Conservation (phyloP, 1,140 invertebrate species). For the Phocides pigmalion region DNA sequence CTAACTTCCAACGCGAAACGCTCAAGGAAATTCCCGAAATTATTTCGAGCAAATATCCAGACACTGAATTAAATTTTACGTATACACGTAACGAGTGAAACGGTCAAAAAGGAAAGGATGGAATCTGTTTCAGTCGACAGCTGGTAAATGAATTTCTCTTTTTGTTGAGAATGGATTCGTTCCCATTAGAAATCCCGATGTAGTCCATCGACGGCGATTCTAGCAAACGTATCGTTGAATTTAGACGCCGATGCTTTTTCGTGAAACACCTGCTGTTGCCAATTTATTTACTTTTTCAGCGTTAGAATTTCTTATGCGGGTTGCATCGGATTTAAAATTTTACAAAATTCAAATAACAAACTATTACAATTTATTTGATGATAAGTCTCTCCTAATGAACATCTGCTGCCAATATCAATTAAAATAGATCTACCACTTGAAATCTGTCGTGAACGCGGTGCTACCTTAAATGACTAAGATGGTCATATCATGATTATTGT, state of each 20-base stretch:
- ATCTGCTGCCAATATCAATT: no score
- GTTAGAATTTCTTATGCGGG: background rate
- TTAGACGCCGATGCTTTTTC: constrained; percentile 12
- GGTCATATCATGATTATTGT: no score
- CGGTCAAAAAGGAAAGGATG: constrained; percentile 23
- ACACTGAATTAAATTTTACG: constrained; percentile 13
- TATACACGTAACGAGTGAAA: constrained; percentile 23
- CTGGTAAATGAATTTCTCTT: constrained; percentile 27
- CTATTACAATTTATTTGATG: no score
- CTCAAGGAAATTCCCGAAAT: background rate
- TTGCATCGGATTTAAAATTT: background rate
- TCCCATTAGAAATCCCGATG: constrained; percentile 17
- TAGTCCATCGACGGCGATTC: constrained; percentile 2
- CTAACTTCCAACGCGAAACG: background rate
- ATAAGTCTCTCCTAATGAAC: no score
- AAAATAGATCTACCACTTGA: no score
- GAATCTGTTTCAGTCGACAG: constrained; percentile 31
- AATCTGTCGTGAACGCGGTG: no score
- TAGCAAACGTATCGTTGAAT: constrained; percentile 12
- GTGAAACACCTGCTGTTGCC: background rate
- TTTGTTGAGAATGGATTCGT: constrained; percentile 29
- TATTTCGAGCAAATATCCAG: background rate
- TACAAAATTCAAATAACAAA: no score
- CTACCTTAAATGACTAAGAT: no score
- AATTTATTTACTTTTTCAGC: constrained; percentile 1